Evolutionary conservation across 2,113 vertebrate genomes (phyloP).

Genomic region (Cromileptes altivelis): DNA sequence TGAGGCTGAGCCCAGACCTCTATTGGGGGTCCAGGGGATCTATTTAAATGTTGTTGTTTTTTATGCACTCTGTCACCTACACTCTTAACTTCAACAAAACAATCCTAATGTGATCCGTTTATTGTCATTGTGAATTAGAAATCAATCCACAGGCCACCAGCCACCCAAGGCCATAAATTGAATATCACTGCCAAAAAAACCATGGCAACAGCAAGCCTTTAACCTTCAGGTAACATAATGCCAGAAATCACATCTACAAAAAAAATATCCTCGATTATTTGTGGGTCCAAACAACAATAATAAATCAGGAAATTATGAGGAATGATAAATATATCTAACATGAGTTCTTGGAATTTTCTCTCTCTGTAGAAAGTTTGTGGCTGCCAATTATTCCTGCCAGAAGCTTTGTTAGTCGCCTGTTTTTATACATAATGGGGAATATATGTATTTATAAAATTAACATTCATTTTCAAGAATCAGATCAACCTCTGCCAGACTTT

Average conservation of each 20-base stretch:
- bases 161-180: no score
- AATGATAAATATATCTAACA: not conserved
- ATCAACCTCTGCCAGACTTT: not conserved
- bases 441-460: not conserved
- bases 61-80: no score
- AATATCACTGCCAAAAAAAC: no score
- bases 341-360: not conserved
- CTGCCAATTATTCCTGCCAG: not conserved
- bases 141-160: no score
- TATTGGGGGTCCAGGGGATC: no score
- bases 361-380: not conserved
- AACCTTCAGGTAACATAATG: no score
- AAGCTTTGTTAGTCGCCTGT: not conserved
- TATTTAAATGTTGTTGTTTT: no score
- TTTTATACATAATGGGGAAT: not conserved
- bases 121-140: no score
- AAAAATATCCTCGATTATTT: not conserved
- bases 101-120: no score
- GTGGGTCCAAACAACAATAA: not conserved
- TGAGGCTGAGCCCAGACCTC: no score
- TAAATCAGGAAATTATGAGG: not conserved
- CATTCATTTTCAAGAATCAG: not conserved
- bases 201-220: no score
- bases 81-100: no score
- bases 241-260: not conserved